phyloP scores from a whole-genome alignment of 2,888 invertebrate genomes.

The Mermis nigrescens region DNA sequence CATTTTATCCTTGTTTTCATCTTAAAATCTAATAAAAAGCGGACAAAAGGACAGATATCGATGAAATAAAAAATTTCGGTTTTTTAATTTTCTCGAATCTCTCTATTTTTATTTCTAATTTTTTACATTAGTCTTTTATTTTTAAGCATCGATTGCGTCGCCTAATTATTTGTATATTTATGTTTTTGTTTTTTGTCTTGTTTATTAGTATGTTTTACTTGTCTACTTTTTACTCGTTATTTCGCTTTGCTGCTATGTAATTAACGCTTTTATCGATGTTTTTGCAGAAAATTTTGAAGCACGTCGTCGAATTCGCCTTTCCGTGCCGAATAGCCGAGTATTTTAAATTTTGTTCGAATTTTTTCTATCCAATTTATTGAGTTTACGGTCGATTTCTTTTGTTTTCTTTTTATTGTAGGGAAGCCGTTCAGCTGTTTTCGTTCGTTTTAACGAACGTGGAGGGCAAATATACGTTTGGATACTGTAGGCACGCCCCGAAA shows the following conservation, averaged over 20 bases:
- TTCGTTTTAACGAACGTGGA: constrained; percentile 85
- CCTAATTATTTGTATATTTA: too few species aligned
- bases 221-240: too few species aligned
- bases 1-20: too few species aligned
- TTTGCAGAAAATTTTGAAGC: constrained; percentile 4
- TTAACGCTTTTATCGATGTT: neutral
- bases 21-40: too few species aligned
- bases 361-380: neutral
- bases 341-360: neutral
- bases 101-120: too few species aligned
- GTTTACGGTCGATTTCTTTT: too few species aligned
- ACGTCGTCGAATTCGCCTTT: constrained; percentile 8
- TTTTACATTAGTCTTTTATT: neutral
- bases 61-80: too few species aligned
- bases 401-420: constrained; percentile 13
- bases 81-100: too few species aligned
- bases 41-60: too few species aligned
- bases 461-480: constrained; percentile 90
- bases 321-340: constrained; percentile 3
- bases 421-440: constrained; percentile 73
- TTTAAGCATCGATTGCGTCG: neutral
- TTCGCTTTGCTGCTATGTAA: too few species aligned
- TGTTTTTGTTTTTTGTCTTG: too few species aligned
- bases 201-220: too few species aligned
- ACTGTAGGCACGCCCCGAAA: constrained; percentile 80